Base-by-base conservation (phyloP, 2,113 vertebrate genomes). In the Sceloporus tristichus region DNA sequence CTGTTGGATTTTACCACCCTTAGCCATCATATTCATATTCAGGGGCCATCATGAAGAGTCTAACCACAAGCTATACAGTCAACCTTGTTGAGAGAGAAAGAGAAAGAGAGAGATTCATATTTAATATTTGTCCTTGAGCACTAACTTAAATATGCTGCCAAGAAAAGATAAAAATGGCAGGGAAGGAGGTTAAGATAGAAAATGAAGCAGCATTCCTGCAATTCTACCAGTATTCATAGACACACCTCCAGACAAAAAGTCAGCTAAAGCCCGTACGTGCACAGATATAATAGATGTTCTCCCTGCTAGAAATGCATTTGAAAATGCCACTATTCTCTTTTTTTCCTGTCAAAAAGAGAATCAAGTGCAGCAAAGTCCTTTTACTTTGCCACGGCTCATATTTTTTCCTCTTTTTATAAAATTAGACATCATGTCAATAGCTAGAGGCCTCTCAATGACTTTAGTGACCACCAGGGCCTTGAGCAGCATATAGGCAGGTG, bases 151-250 rank as follows among this genome's bases (percentile, higher is more conserved):
- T 85, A 79, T 94, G 18, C 7, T 85, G 85, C 14, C 56, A 82
- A 82, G 68, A 0, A 4, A 86, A 90, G 87, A 85, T 81, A 65
- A 48, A 56, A 91, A 91, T 90, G 13, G 94, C 88, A 42, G 73
- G 88, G 89, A 85, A 94, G 91, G 86, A 90, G 87, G 91, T 77
- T 85, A 93, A 87, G 29, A 62, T 88, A 85, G 62, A 89, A 92
- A 93, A 94, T 94, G 86, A 91, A 77, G 65, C 73, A 92, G 54
- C 81, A 93, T 94, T 90, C 87, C 88, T 83, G 87, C 59, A 18
- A 86, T 7, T 85, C 40, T 76, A 66, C 79, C 53, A 71, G 29
- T 86, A 83, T 68, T 90, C 82, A 90, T 18, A 89, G n/a, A 88
- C 7, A 62, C 82, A 73, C 84, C 73, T 92, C 87, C 0, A 0